Base-by-base conservation (phyloP, 2,113 vertebrate genomes). In the Catagonus wagneri region DNA sequence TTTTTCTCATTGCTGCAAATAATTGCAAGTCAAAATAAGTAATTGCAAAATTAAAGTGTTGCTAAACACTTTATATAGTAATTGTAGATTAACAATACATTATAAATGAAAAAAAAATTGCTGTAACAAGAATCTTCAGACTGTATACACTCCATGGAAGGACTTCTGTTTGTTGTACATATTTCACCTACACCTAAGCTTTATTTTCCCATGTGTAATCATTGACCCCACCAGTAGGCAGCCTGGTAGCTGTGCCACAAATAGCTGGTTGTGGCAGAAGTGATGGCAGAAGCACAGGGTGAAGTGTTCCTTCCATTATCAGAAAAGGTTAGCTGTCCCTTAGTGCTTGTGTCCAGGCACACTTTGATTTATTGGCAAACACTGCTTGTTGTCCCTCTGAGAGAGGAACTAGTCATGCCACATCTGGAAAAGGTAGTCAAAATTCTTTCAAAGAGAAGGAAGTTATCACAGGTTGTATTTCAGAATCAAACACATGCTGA, bases 281-380 rank as follows among this genome's bases (percentile, higher is more conserved):
- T 39, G 17, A 13, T 2, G 12, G 54, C 6, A 34, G 13, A 7
- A 54, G 11, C 11, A 11, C 6, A 34, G 17, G 0, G 3, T 5
- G 2, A 66, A n/a, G 16, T 25, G 23, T 27, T 10, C 36, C 19
- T 72, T 19, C 6, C 13, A 72, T 36, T 17, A 50, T 32, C 50
- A 56, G 72, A 44, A 63, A 60, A 34, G 2, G 5, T 25, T 22
- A 66, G 19, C 29, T 66, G 23, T 22, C 9, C 17, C 29, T 58
- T 17, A 50, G 17, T 25, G 36, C 19, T 12, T 3, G 32, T 69
- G 52, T 71, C 68, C 52, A 6, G 68, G 60, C 14, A 25, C 36
- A 52, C 68, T 39, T 36, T 1, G 0, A 1, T 25, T 19, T n/a
- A 13, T 27, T 36, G 22, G 32, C 69, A 50, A 75, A n/a, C 22